These are phyloP conservation scores for Drosophila hamatofila DNA, from an alignment of 2,888 invertebrate species.

Conservation along the genomic window DNA sequence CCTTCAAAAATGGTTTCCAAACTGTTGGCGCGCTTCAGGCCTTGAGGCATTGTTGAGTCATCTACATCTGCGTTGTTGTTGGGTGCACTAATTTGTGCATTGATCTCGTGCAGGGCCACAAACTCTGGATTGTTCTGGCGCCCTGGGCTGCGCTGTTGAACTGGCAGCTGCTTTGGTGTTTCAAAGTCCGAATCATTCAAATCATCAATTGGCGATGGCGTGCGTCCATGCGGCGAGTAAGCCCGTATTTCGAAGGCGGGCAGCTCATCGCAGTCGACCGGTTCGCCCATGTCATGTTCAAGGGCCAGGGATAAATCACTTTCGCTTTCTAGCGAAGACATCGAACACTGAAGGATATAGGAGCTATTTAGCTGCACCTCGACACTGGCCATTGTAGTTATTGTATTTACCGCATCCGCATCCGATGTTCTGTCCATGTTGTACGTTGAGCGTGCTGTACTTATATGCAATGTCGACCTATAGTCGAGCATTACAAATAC, in stretches of 20 bases:
- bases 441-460: slow-evolving; percentile 39
- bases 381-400: slow-evolving; percentile 28
- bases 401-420: slow-evolving; percentile 62
- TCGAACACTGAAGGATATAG: slow-evolving; percentile 74
- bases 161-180: slow-evolving; percentile 56
- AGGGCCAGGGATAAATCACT: slow-evolving; percentile 81
- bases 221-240: slow-evolving; percentile 82
- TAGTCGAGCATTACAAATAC: slow-evolving; percentile 53
- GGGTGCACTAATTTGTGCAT: slow-evolving; percentile 83
- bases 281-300: slow-evolving; percentile 72
- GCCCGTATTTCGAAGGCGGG: slow-evolving; percentile 83
- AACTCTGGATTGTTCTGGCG: slow-evolving; percentile 74
- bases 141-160: slow-evolving; percentile 30
- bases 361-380: slow-evolving; percentile 65
- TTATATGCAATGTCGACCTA: slow-evolving; percentile 46
- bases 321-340: slow-evolving; percentile 80
- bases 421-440: slow-evolving; percentile 58
- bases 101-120: slow-evolving; percentile 83
- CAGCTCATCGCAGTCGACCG: slow-evolving; percentile 78
- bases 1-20: slow-evolving; percentile 85
- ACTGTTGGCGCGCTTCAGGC: slow-evolving; percentile 66
- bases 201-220: slow-evolving; percentile 83
- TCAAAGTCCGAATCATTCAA: slow-evolving; percentile 51
- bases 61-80: slow-evolving; percentile 66
- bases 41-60: slow-evolving; percentile 39